Conservation (phyloP, 1,140 invertebrate species). For the Drosophila sulfurigaster region DNA sequence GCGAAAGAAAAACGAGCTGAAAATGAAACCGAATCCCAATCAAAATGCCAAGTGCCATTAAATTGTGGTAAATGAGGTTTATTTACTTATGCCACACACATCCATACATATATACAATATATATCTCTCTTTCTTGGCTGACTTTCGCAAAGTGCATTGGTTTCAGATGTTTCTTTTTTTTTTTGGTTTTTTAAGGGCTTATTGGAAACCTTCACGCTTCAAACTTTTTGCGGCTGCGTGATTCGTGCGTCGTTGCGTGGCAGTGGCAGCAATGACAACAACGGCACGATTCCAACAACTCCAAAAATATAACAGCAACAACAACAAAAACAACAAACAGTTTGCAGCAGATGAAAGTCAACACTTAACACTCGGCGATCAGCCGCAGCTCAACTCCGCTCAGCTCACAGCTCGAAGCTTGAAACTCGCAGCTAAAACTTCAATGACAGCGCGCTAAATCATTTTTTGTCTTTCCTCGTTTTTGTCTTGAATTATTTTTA, state of each 20-base stretch:
- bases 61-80: conserved; percentile 75
- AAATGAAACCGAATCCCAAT: conserved; percentile 61
- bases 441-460: conserved; percentile 78
- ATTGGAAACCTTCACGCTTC: conserved; percentile 75
- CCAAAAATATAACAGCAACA: neutral
- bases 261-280: conserved; percentile 53
- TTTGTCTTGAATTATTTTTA: conserved; percentile 67
- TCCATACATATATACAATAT: neutral
- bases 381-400: conserved; percentile 6
- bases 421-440: conserved; percentile 34
- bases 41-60: conserved; percentile 53
- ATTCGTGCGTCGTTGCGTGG: conserved; percentile 53
- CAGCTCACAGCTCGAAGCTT: neutral
- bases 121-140: conserved; percentile 15
- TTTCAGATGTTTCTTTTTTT: neutral
- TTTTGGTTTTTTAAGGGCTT: conserved; percentile 27
- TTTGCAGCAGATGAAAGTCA: conserved; percentile 76
- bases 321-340: neutral
- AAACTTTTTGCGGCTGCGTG: conserved; percentile 64
- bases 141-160: conserved; percentile 64
- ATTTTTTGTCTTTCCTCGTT: conserved; percentile 36
- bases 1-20: conserved; percentile 46
- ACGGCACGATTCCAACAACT: conserved; percentile 42
- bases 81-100: conserved; percentile 47
- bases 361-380: conserved; percentile 67